Conservation (phyloP, 2,797 vertebrate genomes). For the Premnoplex brunnescens region DNA sequence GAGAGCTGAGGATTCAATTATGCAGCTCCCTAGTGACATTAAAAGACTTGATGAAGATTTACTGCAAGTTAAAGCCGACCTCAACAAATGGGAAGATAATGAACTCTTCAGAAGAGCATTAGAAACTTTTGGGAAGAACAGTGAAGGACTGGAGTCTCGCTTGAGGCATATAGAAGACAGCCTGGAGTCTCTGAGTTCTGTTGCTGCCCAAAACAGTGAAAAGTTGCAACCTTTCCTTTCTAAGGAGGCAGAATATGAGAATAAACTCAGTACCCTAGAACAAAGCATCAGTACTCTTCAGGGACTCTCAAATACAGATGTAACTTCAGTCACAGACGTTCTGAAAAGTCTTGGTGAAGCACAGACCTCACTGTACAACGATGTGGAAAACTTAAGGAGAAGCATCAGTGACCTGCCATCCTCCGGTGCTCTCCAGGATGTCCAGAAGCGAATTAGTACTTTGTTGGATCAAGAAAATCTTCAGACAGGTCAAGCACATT, state of each 20-base stretch:
- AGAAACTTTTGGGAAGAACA: slow-evolving; percentile 66
- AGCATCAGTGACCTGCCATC: slow-evolving; percentile 78
- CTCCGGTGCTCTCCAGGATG: slow-evolving; percentile 51
- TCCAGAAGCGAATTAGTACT: slow-evolving; percentile 68
- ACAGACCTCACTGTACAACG: slow-evolving; percentile 63
- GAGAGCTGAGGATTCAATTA: slow-evolving; percentile 69
- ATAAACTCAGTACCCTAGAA: slow-evolving; percentile 70
- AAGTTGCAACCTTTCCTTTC: slow-evolving; percentile 77
- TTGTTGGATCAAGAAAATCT: slow-evolving; percentile 66
- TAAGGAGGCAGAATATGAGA: slow-evolving; percentile 75
- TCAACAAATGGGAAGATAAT: slow-evolving; percentile 67
- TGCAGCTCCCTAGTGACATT: slow-evolving; percentile 74
- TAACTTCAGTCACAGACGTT: slow-evolving; percentile 18
- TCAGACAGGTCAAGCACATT: slow-evolving; percentile 41
- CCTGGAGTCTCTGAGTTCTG: slow-evolving; percentile 51
- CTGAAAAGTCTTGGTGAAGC: slow-evolving; percentile 72
- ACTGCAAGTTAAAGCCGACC: slow-evolving; percentile 53
- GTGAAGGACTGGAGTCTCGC: slow-evolving; percentile 77
- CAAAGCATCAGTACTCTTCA: slow-evolving; percentile 41
- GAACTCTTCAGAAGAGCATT: slow-evolving; percentile 53
- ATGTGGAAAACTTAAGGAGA: slow-evolving; percentile 77
- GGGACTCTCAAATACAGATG: background rate
- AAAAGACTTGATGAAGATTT: slow-evolving; percentile 73
- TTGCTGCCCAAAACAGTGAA: slow-evolving; percentile 64
- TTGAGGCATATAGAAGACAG: slow-evolving; percentile 80